Conservation (phyloP, 2,888 invertebrate species). For the Thymelicus acteon region DNA sequence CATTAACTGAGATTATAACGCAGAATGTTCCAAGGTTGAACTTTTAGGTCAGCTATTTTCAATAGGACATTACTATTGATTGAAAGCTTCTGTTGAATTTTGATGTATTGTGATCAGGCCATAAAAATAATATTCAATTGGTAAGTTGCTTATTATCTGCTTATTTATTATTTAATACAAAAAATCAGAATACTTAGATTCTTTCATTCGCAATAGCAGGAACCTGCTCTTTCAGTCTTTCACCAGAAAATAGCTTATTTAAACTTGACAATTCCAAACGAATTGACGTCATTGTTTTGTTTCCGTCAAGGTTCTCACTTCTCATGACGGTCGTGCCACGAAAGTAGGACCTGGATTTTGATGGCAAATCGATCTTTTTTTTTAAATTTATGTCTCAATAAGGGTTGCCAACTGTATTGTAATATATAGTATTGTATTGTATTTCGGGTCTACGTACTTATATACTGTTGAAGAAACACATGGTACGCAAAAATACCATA, state of each 20-base stretch:
- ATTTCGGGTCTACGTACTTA: too few relatives aligned
- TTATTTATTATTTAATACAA: too few relatives aligned
- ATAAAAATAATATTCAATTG: too few relatives aligned
- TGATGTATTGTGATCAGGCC: not conserved
- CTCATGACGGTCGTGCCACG: constrained; percentile 6
- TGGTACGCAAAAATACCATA: too few relatives aligned
- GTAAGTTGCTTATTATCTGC: too few relatives aligned
- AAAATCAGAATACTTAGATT: too few relatives aligned
- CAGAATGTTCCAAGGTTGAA: constrained; percentile 56
- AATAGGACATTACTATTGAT: constrained; percentile 30
- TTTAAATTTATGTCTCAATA: too few relatives aligned
- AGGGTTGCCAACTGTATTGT: too few relatives aligned
- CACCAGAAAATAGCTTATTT: not conserved
- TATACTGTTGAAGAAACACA: too few relatives aligned
- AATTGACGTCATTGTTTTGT: constrained; percentile 37
- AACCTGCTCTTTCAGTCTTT: too few relatives aligned
- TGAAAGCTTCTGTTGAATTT: constrained; percentile 7
- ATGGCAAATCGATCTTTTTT: constrained; percentile 9
- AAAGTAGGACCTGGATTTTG: constrained; percentile 23
- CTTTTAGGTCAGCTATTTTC: constrained; percentile 49
- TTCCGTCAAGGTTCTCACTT: constrained; percentile 30
- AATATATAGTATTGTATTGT: too few relatives aligned
- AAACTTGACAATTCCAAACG: constrained; percentile 2
- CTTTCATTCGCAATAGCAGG: too few relatives aligned
- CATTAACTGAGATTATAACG: constrained; percentile 46